These are phyloP conservation scores for Columba livia DNA, from an alignment of 2,113 vertebrate genomes.

Conservation along the genomic window DNA sequence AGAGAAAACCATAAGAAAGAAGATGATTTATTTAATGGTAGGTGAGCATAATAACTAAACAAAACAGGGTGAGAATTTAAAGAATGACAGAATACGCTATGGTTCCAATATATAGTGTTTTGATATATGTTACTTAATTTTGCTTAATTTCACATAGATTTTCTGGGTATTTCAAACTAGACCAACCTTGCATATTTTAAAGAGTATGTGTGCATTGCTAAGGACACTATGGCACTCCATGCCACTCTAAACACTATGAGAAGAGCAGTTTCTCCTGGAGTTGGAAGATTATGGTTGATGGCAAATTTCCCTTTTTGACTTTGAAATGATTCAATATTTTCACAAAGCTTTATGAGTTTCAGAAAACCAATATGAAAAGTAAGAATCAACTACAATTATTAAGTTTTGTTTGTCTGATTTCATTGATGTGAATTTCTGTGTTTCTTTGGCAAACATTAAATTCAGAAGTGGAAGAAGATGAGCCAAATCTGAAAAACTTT, in stretches of 20 bases:
- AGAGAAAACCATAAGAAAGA: not conserved
- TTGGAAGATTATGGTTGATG: not conserved
- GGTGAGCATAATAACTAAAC: not conserved
- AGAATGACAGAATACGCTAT: not conserved
- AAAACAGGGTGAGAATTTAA: not conserved
- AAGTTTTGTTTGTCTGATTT: not conserved
- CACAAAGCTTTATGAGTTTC: not conserved
- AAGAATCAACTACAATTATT: not conserved
- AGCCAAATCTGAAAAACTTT: not conserved
- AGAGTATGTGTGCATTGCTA: not conserved
- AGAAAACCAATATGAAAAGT: not conserved
- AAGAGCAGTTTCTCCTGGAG: not conserved
- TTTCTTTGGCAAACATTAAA: not conserved
- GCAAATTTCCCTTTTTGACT: not conserved
- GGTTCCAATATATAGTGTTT: not conserved
- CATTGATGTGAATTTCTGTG: not conserved
- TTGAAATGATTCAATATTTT: not conserved
- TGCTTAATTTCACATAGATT: not conserved
- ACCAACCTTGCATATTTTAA: not conserved
- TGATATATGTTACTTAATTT: not conserved
- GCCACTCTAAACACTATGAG: not conserved
- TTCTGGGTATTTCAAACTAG: not conserved
- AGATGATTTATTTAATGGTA: not conserved
- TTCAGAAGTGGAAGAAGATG: not conserved
- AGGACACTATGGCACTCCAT: not conserved